These are phyloP conservation scores for Tachina lurida DNA, from an alignment of 2,888 invertebrate species.

Conservation along the genomic window DNA sequence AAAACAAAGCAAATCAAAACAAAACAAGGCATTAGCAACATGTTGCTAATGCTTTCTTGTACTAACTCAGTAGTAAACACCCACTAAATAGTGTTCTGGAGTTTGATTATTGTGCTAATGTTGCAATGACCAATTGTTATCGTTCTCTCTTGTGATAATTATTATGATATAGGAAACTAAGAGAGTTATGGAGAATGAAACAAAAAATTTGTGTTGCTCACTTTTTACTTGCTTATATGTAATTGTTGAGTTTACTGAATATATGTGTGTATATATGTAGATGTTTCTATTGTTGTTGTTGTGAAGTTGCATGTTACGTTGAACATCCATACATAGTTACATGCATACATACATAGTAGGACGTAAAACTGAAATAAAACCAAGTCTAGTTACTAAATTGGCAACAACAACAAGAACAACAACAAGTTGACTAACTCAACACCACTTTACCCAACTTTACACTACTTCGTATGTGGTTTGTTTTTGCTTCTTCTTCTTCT, in stretches of 20 bases:
- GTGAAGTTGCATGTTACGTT: slow-evolving; percentile 41
- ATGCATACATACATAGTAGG: too few relatives aligned
- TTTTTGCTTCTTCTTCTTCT: slow-evolving; percentile 40
- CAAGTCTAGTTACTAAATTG: slow-evolving; percentile 8
- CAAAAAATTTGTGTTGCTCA: background rate
- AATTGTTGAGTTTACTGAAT: background rate
- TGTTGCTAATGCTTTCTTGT: background rate
- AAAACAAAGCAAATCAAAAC: too few relatives aligned
- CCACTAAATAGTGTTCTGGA: background rate
- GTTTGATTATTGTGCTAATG: background rate
- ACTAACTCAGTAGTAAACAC: background rate
- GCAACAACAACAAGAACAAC: slow-evolving; percentile 26
- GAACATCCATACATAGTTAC: background rate
- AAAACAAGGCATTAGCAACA: background rate
- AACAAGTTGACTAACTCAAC: slow-evolving; percentile 45
- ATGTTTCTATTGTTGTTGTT: slow-evolving; percentile 5
- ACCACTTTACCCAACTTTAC: slow-evolving; percentile 32
- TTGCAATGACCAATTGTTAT: background rate
- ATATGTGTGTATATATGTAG: too few relatives aligned
- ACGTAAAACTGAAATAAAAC: slow-evolving; percentile 25
- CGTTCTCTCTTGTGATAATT: background rate
- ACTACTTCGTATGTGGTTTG: slow-evolving; percentile 47
- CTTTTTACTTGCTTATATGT: background rate
- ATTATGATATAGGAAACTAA: background rate
- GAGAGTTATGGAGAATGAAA: background rate